Conservation (phyloP, 2,797 vertebrate genomes). For the Intellagama lesueurii region DNA sequence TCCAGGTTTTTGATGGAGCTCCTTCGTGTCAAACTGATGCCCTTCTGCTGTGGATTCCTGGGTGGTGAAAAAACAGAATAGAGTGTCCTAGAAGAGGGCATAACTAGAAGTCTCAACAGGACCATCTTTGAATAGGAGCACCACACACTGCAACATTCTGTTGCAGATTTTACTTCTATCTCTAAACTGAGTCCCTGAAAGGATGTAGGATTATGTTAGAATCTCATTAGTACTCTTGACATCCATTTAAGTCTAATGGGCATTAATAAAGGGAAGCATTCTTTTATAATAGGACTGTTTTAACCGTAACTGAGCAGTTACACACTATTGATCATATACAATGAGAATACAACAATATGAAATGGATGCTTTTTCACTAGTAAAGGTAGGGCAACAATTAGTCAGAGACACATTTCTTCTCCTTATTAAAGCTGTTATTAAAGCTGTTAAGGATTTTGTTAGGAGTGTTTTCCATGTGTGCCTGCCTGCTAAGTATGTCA, state of each 20-base stretch:
- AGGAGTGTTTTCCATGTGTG: conserved; percentile 41
- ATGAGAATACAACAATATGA: neutral
- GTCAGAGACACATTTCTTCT: conserved; percentile 28
- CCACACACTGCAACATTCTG: neutral
- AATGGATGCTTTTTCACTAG: conserved; percentile 46
- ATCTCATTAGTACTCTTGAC: neutral
- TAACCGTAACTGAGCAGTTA: conserved; percentile 19
- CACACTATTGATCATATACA: conserved; percentile 28
- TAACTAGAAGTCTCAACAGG: neutral
- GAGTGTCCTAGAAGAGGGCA: neutral
- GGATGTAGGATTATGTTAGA: neutral
- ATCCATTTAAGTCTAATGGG: neutral
- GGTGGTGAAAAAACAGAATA: neutral
- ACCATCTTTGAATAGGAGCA: neutral
- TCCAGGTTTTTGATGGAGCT: neutral
- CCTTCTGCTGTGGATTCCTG: neutral
- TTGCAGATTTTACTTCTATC: neutral
- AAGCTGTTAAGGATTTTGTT: conserved; percentile 41
- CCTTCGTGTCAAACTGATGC: neutral
- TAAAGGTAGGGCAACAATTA: conserved; percentile 25
- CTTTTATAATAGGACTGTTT: neutral
- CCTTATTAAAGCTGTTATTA: conserved; percentile 6
- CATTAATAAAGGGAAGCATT: neutral
- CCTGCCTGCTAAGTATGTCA: conserved; percentile 49
- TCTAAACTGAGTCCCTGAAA: neutral